A percentile compares a stretch with the other conserved stretches of the same genome.
Conservation (phyloP, 2,797 vertebrate genomes). For the Hybognathus amarus region DNA sequence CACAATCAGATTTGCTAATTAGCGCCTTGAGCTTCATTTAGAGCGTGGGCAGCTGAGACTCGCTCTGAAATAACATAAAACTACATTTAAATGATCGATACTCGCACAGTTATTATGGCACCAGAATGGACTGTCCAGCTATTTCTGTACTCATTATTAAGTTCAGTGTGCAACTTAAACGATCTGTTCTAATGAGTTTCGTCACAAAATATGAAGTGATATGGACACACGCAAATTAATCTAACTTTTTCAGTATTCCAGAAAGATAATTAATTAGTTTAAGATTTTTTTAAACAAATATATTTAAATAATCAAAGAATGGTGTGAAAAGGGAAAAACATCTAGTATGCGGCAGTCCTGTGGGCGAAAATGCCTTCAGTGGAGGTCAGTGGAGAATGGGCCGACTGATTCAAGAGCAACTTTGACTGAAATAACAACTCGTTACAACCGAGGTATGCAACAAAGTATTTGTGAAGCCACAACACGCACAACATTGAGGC, state of each 20-base stretch:
- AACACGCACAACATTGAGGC: too few species aligned
- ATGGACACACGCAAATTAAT: not conserved
- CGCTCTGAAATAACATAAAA: conserved; percentile 27
- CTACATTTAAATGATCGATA: conserved; percentile 31
- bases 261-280: not conserved
- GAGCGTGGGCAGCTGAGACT: conserved; percentile 48
- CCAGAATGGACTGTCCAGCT: conserved; percentile 4
- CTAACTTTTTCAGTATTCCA: too few species aligned
- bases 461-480: too few species aligned
- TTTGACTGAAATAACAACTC: too few species aligned
- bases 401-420: too few species aligned
- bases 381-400: too few species aligned
- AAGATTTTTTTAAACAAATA: too few species aligned
- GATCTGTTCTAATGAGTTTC: not conserved
- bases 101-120: conserved; percentile 1
- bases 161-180: not conserved
- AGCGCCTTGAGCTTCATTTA: conserved; percentile 47
- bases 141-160: conserved; percentile 10
- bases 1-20: conserved; percentile 58
- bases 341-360: too few species aligned
- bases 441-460: too few species aligned
- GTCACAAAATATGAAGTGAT: conserved; percentile 1
- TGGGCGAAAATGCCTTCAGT: too few species aligned
- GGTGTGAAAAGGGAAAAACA: too few species aligned
- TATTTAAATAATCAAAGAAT: too few species aligned